phyloP scores from a whole-genome alignment of 2,113 vertebrate species.

The Tinamus guttatus region DNA sequence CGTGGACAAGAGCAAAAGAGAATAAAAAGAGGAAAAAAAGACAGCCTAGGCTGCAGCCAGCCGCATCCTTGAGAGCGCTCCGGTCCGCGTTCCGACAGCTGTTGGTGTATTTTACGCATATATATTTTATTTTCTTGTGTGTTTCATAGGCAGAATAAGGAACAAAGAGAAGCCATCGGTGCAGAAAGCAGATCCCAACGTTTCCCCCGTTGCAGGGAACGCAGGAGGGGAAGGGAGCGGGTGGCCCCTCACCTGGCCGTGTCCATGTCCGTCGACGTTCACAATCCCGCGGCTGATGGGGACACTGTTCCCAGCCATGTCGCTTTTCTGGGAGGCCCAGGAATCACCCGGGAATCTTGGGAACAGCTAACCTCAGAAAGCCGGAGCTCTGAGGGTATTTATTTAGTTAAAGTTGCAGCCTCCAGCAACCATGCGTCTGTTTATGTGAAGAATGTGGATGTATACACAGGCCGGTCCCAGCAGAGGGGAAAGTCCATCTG shows the following conservation, averaged over 20 bases:
- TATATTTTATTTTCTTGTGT: not conserved
- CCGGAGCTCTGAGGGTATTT: not conserved
- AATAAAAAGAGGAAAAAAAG: rapidly evolving
- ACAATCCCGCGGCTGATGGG: not conserved
- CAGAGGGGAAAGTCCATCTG: not conserved
- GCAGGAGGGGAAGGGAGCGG: not conserved
- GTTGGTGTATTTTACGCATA: rapidly evolving
- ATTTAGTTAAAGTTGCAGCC: not conserved
- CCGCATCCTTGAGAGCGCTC: not conserved
- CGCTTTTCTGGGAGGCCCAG: not conserved
- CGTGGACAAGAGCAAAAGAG: not conserved
- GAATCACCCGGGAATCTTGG: not conserved
- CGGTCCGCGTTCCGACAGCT: not conserved
- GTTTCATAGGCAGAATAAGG: not conserved
- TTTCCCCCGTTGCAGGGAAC: not conserved
- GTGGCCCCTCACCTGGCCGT: too few relatives aligned
- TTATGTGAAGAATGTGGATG: rapidly evolving
- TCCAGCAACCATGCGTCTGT: not conserved
- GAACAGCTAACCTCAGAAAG: not conserved
- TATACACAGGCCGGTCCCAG: rapidly evolving
- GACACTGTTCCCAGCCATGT: not conserved
- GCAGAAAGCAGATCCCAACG: not conserved
- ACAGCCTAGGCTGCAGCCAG: not conserved
- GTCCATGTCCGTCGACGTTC: too few relatives aligned
- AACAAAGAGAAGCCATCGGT: not conserved